Percentiles rank a stretch among this genome's conserved stretches.
These are phyloP conservation scores for Eufriesea mexicana DNA, from an alignment of 1,140 invertebrate genomes.

Conservation along the genomic window DNA sequence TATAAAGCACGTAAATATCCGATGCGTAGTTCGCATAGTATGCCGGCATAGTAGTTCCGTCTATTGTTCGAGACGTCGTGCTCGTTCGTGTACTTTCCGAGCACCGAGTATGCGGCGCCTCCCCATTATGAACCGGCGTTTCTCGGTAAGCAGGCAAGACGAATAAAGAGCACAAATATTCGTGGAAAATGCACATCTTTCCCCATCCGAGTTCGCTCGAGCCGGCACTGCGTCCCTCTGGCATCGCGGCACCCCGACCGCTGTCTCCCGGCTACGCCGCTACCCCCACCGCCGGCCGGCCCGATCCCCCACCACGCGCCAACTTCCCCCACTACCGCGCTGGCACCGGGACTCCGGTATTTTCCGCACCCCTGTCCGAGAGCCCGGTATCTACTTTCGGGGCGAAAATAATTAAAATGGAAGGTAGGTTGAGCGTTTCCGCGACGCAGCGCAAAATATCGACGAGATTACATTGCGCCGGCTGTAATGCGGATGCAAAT, in stretches of 20 bases:
- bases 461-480: constrained; percentile 80
- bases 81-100: constrained; percentile 42
- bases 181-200: constrained; percentile 69
- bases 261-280: neutral
- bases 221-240: constrained; percentile 5
- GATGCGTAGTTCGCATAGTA: neutral
- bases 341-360: constrained; percentile 50
- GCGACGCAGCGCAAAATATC: constrained; percentile 78
- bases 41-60: constrained; percentile 19
- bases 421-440: constrained; percentile 68
- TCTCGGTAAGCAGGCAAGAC: constrained; percentile 64
- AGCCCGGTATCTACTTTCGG: constrained; percentile 68
- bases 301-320: neutral
- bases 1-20: constrained; percentile 61
- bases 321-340: constrained; percentile 9
- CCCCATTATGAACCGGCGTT: constrained; percentile 68
- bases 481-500: constrained; percentile 80
- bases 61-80: constrained; percentile 48
- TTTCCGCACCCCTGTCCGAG: constrained; percentile 38
- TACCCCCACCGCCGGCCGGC: neutral
- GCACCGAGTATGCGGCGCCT: constrained; percentile 39
- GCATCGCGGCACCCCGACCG: too few species aligned
- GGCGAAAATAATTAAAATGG: constrained; percentile 79
- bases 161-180: constrained; percentile 76
- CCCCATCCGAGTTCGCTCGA: neutral